phyloP scores from a whole-genome alignment of 2,888 invertebrate genomes.

The Drosophila conformis region DNA sequence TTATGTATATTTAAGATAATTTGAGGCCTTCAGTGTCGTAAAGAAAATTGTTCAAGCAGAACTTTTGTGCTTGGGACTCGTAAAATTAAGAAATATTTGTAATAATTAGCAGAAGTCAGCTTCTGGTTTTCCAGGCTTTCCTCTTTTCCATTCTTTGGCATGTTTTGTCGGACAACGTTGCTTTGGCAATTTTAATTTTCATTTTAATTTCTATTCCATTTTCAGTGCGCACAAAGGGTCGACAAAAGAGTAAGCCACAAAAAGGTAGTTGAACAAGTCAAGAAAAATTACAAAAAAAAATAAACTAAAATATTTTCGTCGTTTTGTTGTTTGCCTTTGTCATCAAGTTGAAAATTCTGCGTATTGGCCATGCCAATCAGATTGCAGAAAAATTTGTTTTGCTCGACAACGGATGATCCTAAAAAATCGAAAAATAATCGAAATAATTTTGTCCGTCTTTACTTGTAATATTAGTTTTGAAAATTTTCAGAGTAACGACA shows the following conservation, averaged over 20 bases:
- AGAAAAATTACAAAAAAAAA: conserved; percentile 7
- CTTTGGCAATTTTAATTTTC: conserved; percentile 32
- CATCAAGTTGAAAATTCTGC: conserved; percentile 23
- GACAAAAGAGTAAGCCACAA: conserved; percentile 10
- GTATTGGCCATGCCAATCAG: conserved; percentile 20
- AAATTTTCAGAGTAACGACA: no score
- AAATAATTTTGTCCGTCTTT: not conserved
- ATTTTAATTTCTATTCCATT: conserved; percentile 31
- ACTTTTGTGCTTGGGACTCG: conserved; percentile 57
- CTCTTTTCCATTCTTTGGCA: not conserved
- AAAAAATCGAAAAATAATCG: not conserved
- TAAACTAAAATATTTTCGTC: conserved; percentile 29
- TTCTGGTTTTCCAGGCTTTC: conserved; percentile 4
- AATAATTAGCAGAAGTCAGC: conserved; percentile 63
- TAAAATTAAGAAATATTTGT: conserved; percentile 75
- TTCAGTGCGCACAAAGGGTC: conserved; percentile 31
- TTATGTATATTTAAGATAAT: conserved; percentile 42
- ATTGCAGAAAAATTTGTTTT: not conserved
- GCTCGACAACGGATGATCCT: not conserved
- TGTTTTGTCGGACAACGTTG: conserved; percentile 15
- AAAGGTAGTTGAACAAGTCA: conserved; percentile 27
- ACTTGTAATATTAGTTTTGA: not conserved
- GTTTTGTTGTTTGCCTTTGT: conserved; percentile 30
- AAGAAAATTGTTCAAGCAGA: conserved; percentile 73
- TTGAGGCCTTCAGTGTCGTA: conserved; percentile 44